A percentile compares a stretch with the other conserved stretches of the same genome.
Conservation (phyloP, 2,113 vertebrate genomes). For the Grus americana region DNA sequence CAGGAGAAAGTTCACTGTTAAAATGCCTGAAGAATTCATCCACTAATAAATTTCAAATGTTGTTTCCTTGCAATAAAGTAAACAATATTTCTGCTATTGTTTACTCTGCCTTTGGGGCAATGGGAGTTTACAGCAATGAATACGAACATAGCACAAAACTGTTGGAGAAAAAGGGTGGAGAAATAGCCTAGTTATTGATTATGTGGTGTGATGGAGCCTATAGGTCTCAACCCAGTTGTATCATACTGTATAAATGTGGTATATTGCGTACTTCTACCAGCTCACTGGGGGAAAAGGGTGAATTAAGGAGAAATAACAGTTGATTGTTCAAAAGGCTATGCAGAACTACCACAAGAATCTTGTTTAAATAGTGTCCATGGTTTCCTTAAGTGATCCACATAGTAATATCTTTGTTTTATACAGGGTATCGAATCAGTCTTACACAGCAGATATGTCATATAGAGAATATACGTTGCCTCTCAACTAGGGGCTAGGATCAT, state of each 20-base stretch:
- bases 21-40: background rate
- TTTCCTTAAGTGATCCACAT: background rate
- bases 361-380: background rate
- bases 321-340: background rate
- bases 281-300: background rate
- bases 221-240: background rate
- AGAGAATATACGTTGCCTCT: background rate
- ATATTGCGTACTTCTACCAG: background rate
- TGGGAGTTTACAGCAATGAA: background rate
- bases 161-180: background rate
- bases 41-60: background rate
- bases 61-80: background rate
- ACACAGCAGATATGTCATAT: accelerated
- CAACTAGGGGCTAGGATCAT: background rate
- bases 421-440: background rate
- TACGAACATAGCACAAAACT: background rate
- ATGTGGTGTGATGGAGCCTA: background rate
- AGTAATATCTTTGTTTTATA: background rate
- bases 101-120: background rate
- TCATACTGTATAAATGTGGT: background rate
- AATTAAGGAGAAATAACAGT: background rate
- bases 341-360: background rate
- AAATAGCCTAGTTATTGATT: background rate
- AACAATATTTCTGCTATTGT: background rate
- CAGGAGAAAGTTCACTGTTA: background rate